A percentile compares a stretch with the other conserved stretches of the same genome.
Conservation (phyloP, 2,113 vertebrate species). For the Campylomormyrus numenius region DNA sequence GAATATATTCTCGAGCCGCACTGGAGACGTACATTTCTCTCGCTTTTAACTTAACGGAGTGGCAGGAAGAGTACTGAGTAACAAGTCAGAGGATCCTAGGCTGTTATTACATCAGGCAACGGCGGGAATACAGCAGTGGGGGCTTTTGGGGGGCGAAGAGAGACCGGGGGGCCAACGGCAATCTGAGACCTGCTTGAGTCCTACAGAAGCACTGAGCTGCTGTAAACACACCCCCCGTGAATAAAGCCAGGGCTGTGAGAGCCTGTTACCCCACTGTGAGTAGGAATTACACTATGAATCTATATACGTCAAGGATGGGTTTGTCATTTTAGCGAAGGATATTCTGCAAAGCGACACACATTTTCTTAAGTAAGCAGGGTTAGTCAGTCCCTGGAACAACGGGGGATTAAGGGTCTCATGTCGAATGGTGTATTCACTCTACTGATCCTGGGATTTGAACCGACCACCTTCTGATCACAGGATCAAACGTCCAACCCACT, state of each 20-base stretch:
- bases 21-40: neutral
- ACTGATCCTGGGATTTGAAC: neutral
- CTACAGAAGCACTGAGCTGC: constrained; percentile 34
- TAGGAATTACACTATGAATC: neutral
- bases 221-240: constrained; percentile 44
- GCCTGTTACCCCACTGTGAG: constrained; percentile 16
- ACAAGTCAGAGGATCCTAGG: neutral
- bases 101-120: neutral
- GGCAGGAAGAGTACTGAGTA: neutral
- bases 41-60: neutral
- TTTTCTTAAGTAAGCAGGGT: neutral
- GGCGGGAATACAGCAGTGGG: neutral
- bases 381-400: neutral
- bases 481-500: neutral
- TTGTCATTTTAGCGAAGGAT: neutral
- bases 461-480: neutral
- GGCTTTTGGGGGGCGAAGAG: neutral
- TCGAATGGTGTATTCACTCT: neutral
- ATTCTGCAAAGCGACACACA: neutral
- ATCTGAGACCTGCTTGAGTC: neutral
- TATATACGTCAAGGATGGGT: neutral
- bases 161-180: neutral
- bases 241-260: constrained; percentile 29
- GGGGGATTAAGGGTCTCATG: neutral
- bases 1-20: neutral